These are phyloP conservation scores for Cichlasoma orientale DNA, from an alignment of 2,797 vertebrate genomes.

Conservation along the genomic window DNA sequence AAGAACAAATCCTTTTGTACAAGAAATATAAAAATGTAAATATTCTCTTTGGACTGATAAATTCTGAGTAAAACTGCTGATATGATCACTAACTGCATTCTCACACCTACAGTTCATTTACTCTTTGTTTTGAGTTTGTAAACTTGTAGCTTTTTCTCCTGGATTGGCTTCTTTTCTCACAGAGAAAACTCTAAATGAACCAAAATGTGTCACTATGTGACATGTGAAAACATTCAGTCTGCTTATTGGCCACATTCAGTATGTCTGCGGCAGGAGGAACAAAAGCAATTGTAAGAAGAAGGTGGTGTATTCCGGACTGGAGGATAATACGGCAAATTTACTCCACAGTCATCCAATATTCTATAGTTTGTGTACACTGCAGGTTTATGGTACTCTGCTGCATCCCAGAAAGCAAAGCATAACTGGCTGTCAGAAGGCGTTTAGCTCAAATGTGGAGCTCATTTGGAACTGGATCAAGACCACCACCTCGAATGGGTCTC, in stretches of 20 bases:
- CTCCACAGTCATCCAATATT: neutral
- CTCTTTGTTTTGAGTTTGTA: neutral
- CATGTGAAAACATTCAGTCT: neutral
- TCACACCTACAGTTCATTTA: neutral
- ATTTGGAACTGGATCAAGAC: neutral
- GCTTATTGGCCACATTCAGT: neutral
- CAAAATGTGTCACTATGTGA: fast-evolving
- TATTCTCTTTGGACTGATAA: neutral
- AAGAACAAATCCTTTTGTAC: neutral
- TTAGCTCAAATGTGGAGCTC: neutral
- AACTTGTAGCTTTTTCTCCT: neutral
- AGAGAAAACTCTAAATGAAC: neutral
- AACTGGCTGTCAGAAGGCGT: neutral
- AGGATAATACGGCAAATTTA: neutral
- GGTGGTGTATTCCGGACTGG: neutral
- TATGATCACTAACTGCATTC: neutral
- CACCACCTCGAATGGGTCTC: neutral
- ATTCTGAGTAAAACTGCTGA: neutral
- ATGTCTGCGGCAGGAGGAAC: neutral
- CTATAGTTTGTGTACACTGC: neutral
- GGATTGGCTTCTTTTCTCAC: neutral
- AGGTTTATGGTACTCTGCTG: neutral
- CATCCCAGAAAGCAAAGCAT: neutral
- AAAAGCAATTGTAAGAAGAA: neutral
- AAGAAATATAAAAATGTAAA: conserved; percentile 1